phyloP scores from a whole-genome alignment of 2,113 vertebrate genomes.

The Cheilinus undulatus region DNA sequence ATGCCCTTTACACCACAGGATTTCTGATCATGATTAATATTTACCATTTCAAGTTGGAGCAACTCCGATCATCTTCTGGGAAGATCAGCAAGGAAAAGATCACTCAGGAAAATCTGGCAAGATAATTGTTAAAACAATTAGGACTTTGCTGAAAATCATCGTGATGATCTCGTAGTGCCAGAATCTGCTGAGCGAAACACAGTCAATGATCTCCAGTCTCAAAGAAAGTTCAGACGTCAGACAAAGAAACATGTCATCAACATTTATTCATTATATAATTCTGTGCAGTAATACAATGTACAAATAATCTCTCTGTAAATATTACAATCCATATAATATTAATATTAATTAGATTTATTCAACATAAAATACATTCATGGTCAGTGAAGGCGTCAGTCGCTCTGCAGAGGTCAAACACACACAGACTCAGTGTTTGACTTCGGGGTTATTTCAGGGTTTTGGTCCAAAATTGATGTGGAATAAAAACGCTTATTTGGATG shows the following conservation, averaged over 20 bases:
- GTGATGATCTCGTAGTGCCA: too few species aligned
- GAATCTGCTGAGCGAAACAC: too few species aligned
- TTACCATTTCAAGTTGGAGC: too few species aligned
- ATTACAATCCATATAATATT: conserved; percentile 55
- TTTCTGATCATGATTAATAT: too few species aligned
- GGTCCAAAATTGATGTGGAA: conserved; percentile 4
- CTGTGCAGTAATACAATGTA: conserved; percentile 70
- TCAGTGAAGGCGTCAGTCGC: conserved; percentile 42
- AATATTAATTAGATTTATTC: conserved; percentile 36
- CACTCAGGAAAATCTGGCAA: too few species aligned
- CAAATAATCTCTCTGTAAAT: conserved; percentile 63
- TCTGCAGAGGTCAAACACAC: not conserved
- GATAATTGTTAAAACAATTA: too few species aligned
- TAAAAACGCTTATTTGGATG: not conserved
- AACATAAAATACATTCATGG: conserved; percentile 70
- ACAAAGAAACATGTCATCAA: conserved; percentile 26
- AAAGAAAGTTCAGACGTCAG: not conserved
- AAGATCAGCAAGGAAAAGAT: too few species aligned
- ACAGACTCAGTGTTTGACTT: not conserved
- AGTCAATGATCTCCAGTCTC: not conserved
- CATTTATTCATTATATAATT: conserved; percentile 60
- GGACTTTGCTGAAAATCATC: too few species aligned
- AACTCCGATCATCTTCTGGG: too few species aligned
- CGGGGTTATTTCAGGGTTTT: not conserved
- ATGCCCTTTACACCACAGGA: too few species aligned